Base-by-base conservation (phyloP, 2,113 vertebrate species). In the Mola mola region DNA sequence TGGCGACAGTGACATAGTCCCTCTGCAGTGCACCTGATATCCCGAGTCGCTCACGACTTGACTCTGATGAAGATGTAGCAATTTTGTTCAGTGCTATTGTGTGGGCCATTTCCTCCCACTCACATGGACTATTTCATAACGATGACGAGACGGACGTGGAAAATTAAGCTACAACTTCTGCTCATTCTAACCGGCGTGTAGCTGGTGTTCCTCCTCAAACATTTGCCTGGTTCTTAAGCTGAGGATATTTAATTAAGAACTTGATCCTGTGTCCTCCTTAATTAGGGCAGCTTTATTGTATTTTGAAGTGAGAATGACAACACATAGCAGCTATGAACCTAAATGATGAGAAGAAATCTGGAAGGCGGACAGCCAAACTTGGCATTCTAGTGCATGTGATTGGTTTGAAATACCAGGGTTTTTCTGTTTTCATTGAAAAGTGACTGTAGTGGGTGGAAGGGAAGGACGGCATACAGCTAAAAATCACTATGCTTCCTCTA, bases 41-140 rank as follows among this genome's bases (percentile, higher is more conserved):
- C 12, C 6, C 1, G 46, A 69, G 43, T 60, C 29, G 15, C 62
- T 47, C 24, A 6, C 33, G 68, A 44, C 63, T 63, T 33, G 38
- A 66, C 26, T 68, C 48, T 25, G 22, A 10, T 47, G 34, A 60
- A 63, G 70, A 75, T 56, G 46, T 10, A 44, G 61, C 60, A 57
- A 56, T 56, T 67, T 29, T 21, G 12, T 50, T 55, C 9, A 3
- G 17, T 52, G 43, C 16, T 33, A 13, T 72, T 46, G 56, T 61
- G 63, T 69, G 19, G 79, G 82, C 67, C 53, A 26, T 10, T 34
- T 72, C 74, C 71, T 58, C 77, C 65, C 51, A 65, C 72, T 40
- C 58, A 61, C 65, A 44, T 25, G 51, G 44, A 34, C 44, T 20
- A 46, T 75, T 83, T 86, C 58, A 67, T 79, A 70, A 84, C 33